Percentiles rank a stretch among this genome's conserved stretches.
These are phyloP conservation scores for Orthonevra nobilis DNA, from an alignment of 2,888 invertebrate genomes.

Conservation along the genomic window DNA sequence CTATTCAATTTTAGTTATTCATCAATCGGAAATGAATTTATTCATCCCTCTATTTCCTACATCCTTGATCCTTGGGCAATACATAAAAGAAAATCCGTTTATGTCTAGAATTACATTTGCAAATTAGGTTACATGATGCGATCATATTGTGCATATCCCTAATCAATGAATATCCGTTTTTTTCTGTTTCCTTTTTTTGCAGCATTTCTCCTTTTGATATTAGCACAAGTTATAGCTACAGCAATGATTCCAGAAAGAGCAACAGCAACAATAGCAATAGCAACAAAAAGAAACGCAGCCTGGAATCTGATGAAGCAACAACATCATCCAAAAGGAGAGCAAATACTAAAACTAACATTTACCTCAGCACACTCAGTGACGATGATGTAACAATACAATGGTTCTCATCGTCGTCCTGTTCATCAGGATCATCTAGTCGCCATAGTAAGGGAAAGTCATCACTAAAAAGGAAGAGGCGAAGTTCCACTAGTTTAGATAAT, in stretches of 20 bases:
- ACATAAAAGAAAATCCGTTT: neutral
- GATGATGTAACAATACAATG: slow-evolving; percentile 37
- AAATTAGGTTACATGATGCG: slow-evolving; percentile 37
- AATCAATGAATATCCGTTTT: neutral
- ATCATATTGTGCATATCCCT: neutral
- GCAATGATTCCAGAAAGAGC: slow-evolving; percentile 62
- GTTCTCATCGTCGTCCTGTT: slow-evolving; percentile 42
- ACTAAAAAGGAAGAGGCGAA: slow-evolving; percentile 32
- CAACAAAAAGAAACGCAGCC: slow-evolving; percentile 17
- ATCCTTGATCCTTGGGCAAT: too few species aligned
- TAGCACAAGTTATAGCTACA: too few species aligned
- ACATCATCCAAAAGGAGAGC: slow-evolving; percentile 38
- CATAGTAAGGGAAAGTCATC: slow-evolving; percentile 18
- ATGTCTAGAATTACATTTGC: slow-evolving; percentile 32
- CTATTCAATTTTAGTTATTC: neutral
- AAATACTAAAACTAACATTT: slow-evolving; percentile 26
- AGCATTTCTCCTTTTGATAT: too few species aligned
- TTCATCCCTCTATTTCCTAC: too few species aligned
- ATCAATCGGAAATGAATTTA: slow-evolving; percentile 10
- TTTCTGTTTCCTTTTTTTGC: slow-evolving; percentile 59
- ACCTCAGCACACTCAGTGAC: slow-evolving; percentile 27
- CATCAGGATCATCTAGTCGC: slow-evolving; percentile 47
- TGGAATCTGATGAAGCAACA: slow-evolving; percentile 17
- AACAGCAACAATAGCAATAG: slow-evolving; percentile 51
- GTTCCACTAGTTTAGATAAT: slow-evolving; percentile 30